A percentile compares a stretch with the other conserved stretches of the same genome.
Evolutionary conservation across 2,797 vertebrate genomes (phyloP).

Genomic region (Mormyrus hasselquistii): DNA sequence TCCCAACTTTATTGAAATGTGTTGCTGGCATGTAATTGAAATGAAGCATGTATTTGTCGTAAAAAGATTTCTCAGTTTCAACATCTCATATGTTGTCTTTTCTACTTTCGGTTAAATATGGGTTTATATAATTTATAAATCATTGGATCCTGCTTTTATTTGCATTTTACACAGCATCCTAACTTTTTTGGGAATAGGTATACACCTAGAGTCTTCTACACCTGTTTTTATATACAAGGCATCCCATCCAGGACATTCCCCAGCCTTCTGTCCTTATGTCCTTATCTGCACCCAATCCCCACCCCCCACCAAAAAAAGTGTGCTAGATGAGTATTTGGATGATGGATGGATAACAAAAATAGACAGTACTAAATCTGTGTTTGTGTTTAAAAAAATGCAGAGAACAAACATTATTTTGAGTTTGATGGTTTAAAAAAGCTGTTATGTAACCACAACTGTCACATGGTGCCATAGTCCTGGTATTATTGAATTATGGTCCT

Average conservation of each 20-base stretch:
- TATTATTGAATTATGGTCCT: neutral
- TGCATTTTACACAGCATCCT: neutral
- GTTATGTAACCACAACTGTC: neutral
- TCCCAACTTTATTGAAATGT: neutral
- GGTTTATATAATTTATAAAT: neutral
- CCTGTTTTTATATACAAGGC: neutral
- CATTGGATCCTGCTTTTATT: neutral
- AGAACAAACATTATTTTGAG: neutral
- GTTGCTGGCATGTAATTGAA: neutral
- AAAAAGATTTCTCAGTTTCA: neutral
- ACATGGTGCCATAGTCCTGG: neutral
- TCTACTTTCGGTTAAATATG: neutral
- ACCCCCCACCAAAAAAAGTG: neutral
- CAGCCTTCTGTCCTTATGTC: neutral
- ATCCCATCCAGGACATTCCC: neutral
- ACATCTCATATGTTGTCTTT: neutral
- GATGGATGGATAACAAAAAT: neutral
- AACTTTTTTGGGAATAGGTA: neutral
- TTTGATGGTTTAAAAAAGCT: neutral
- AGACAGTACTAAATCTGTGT: neutral
- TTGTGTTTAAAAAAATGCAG: neutral
- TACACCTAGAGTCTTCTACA: neutral
- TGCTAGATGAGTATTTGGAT: neutral
- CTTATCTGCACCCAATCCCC: neutral
- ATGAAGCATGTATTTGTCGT: neutral